phyloP scores from a whole-genome alignment of 1,140 invertebrate genomes.

The Brachionus plicatilis region DNA sequence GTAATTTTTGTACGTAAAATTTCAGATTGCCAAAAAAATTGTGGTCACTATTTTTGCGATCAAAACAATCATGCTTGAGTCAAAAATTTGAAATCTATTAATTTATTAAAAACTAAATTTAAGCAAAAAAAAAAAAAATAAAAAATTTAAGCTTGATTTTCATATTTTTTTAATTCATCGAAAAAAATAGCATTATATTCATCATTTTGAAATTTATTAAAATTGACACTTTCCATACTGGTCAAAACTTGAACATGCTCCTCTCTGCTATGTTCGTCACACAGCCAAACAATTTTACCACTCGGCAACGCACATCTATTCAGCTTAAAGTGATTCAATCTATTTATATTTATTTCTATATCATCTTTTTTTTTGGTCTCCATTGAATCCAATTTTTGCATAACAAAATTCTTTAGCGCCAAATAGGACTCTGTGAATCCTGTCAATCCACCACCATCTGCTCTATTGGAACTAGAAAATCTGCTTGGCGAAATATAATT shows the following conservation, averaged over 20 bases:
- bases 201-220: constrained; percentile 15
- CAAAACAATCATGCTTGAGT: no score
- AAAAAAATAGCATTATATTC: constrained; percentile 32
- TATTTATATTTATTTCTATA: neutral
- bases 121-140: neutral
- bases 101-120: neutral
- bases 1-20: no score
- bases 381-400: neutral
- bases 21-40: no score
- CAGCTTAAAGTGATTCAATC: neutral
- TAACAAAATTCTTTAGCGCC: constrained; percentile 9
- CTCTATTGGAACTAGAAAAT: neutral
- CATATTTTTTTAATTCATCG: constrained; percentile 5
- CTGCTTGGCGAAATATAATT: neutral
- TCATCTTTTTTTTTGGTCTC: neutral
- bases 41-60: no score
- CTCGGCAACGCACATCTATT: constrained; percentile 50
- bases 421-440: neutral
- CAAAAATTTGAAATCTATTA: no score
- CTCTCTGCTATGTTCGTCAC: constrained; percentile 47
- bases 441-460: neutral
- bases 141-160: neutral
- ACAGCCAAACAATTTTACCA: constrained; percentile 53
- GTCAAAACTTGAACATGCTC: constrained; percentile 42
- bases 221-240: neutral